A percentile compares a stretch with the other conserved stretches of the same genome.
These are phyloP conservation scores for Ictalurus furcatus DNA, from an alignment of 2,113 vertebrate genomes.

Conservation along the genomic window DNA sequence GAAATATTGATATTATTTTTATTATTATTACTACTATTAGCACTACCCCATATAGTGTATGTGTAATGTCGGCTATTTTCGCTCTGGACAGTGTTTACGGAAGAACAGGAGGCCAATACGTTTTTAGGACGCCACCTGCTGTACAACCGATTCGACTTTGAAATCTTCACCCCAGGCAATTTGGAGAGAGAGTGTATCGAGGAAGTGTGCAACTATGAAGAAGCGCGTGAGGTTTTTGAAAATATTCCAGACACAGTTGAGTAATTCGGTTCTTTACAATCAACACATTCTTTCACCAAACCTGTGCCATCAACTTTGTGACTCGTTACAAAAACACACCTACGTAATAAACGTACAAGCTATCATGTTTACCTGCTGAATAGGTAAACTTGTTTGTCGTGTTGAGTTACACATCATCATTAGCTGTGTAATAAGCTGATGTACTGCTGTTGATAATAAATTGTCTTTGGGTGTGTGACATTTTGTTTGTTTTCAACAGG, in stretches of 20 bases:
- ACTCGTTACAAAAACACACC: slow-evolving; percentile 9
- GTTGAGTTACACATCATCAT: not conserved
- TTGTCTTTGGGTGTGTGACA: not conserved
- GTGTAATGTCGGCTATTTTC: slow-evolving; percentile 23
- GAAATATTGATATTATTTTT: not conserved
- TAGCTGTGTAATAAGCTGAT: not conserved
- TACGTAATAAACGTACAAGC: not conserved
- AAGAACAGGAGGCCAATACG: slow-evolving; percentile 78
- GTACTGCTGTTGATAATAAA: not conserved
- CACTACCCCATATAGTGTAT: not conserved
- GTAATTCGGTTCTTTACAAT: slow-evolving; percentile 40
- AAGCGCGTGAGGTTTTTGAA: slow-evolving; percentile 91
- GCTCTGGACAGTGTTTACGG: slow-evolving; percentile 79
- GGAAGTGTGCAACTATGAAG: slow-evolving; percentile 90
- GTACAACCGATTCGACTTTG: slow-evolving; percentile 91
- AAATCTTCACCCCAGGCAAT: slow-evolving; percentile 84
- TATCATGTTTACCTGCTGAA: not conserved
- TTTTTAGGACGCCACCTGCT: slow-evolving; percentile 87
- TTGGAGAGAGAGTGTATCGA: slow-evolving; percentile 93
- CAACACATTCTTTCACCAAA: not conserved
- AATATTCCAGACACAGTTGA: slow-evolving; percentile 82
- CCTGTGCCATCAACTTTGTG: not conserved
- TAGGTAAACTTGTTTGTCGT: not conserved
- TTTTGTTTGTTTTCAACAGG: slow-evolving; percentile 67
- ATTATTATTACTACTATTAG: not conserved